Evolutionary conservation across 2,888 invertebrate genomes (phyloP).

Genomic region (Apotomis betuletana): DNA sequence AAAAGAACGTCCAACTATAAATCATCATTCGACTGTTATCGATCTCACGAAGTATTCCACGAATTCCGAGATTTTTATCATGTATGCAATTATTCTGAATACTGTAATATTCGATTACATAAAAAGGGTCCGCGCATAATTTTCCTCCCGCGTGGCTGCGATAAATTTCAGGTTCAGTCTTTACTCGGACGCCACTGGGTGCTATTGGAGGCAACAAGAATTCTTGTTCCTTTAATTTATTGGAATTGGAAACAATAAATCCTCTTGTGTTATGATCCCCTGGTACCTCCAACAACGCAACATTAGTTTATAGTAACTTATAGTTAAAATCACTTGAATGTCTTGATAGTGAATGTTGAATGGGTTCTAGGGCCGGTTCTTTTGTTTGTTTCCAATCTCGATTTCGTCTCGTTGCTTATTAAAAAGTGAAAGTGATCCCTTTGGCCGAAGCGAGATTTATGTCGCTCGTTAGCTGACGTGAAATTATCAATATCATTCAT

Average conservation of each 20-base stretch:
- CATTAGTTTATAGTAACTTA: slow-evolving; percentile 15
- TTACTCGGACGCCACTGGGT: slow-evolving; percentile 37
- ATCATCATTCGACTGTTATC: slow-evolving; percentile 29
- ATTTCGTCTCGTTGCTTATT: slow-evolving; percentile 55
- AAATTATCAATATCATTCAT: slow-evolving; percentile 52
- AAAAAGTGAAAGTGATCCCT: slow-evolving; percentile 63
- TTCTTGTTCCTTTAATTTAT: slow-evolving; percentile 37
- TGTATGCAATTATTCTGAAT: slow-evolving; percentile 44
- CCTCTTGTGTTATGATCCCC: slow-evolving; percentile 33
- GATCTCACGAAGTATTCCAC: slow-evolving; percentile 41
- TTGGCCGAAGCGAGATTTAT: slow-evolving; percentile 58
- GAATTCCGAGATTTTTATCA: slow-evolving; percentile 45
- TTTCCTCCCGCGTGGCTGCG: slow-evolving; percentile 37
- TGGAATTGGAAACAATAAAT: slow-evolving; percentile 37
- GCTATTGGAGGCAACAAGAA: slow-evolving; percentile 39
- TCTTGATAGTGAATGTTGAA: slow-evolving; percentile 32
- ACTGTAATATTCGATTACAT: slow-evolving; percentile 43
- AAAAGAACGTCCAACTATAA: slow-evolving; percentile 28
- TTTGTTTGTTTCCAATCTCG: slow-evolving; percentile 54
- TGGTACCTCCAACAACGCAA: slow-evolving; percentile 24
- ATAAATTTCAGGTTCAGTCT: slow-evolving; percentile 39
- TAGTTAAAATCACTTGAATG: slow-evolving; percentile 4
- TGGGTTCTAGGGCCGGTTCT: slow-evolving; percentile 36
- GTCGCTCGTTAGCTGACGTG: slow-evolving; percentile 52
- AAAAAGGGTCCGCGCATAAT: slow-evolving; percentile 43